Evolutionary conservation across 2,113 vertebrate species (phyloP).

Genomic region (Epinephelus fuscoguttatus): DNA sequence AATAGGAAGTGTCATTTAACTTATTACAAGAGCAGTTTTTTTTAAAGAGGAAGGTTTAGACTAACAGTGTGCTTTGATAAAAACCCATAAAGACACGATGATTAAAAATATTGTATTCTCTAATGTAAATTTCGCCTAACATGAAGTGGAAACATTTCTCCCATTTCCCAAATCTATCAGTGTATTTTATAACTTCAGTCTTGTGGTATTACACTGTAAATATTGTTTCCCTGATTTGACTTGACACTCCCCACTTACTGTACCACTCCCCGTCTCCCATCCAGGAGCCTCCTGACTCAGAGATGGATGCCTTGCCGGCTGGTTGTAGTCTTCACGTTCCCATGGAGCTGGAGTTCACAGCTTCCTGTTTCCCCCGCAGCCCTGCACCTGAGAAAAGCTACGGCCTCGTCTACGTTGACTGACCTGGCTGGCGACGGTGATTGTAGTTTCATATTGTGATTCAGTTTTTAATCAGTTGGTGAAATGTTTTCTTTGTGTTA

Average conservation of each 20-base stretch:
- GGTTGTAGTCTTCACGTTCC: constrained; percentile 81
- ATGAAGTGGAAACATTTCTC: background rate
- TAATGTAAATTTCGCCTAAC: background rate
- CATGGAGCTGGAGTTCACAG: constrained; percentile 76
- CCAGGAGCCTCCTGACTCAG: constrained; percentile 62
- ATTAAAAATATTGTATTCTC: background rate
- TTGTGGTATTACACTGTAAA: background rate
- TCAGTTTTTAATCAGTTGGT: background rate
- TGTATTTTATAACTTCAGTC: background rate
- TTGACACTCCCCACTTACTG: background rate
- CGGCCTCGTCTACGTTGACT: constrained; percentile 65
- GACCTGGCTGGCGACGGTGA: constrained; percentile 12
- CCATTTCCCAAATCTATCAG: background rate
- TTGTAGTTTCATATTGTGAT: constrained; percentile 16
- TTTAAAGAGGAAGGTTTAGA: background rate
- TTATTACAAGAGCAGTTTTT: background rate
- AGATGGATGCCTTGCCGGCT: constrained; percentile 46
- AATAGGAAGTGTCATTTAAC: background rate
- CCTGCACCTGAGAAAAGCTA: constrained; percentile 56
- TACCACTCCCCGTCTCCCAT: constrained; percentile 5
- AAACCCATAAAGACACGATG: too few relatives aligned
- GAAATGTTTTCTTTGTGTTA: background rate
- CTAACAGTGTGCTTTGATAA: background rate
- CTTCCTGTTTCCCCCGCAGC: constrained; percentile 73
- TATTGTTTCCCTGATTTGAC: background rate